These are phyloP conservation scores for Amphipoea lucens DNA, from an alignment of 2,888 invertebrate species.

Conservation along the genomic window DNA sequence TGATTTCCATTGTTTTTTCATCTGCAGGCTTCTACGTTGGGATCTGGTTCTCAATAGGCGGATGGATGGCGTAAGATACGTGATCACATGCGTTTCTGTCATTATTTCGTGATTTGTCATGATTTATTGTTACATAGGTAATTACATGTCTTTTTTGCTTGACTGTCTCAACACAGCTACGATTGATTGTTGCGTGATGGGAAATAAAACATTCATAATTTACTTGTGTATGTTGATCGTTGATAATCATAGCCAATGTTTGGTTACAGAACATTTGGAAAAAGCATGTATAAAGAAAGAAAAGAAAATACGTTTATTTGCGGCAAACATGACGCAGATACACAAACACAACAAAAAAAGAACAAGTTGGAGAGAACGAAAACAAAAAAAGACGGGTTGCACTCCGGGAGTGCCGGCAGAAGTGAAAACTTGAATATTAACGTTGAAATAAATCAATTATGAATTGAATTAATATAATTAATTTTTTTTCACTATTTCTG, in stretches of 20 bases:
- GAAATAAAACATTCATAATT: neutral
- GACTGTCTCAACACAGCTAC: neutral
- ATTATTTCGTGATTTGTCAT: constrained; percentile 30
- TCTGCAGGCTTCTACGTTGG: constrained; percentile 38
- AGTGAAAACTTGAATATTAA: too few relatives aligned
- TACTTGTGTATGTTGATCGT: neutral
- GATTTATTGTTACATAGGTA: constrained; percentile 26
- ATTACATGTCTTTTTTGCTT: constrained; percentile 3
- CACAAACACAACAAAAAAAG: neutral
- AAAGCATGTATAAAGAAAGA: neutral
- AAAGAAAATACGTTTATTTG: neutral
- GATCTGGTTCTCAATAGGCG: constrained; percentile 56
- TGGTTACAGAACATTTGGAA: neutral
- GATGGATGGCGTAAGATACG: constrained; percentile 48
- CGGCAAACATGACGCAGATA: neutral
- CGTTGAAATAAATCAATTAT: too few relatives aligned
- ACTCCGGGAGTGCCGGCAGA: too few relatives aligned
- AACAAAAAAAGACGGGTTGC: too few relatives aligned
- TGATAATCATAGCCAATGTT: neutral
- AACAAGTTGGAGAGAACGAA: neutral
- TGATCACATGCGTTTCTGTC: constrained; percentile 19
- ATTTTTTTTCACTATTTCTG: too few relatives aligned
- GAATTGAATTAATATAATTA: too few relatives aligned
- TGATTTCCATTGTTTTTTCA: constrained; percentile 65
- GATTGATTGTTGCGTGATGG: constrained; percentile 1